phyloP scores from a whole-genome alignment of 53 echinoderm and acorn worm genomes.

The Holothuria leucospilota region DNA sequence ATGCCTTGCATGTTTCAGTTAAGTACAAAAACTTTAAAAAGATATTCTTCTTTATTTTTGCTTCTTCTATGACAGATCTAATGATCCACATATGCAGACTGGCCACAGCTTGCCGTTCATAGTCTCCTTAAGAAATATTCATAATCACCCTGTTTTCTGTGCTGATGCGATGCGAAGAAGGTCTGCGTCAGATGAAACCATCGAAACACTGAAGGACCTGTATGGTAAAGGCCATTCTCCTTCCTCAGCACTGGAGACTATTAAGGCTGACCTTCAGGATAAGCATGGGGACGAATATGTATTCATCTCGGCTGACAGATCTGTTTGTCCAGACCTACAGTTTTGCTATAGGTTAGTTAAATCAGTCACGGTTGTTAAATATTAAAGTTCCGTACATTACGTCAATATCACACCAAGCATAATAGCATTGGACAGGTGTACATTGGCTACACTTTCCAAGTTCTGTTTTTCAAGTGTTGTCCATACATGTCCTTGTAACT shows the following conservation, averaged over 20 bases:
- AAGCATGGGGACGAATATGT: conserved; percentile 53
- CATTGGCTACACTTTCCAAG: too few relatives aligned
- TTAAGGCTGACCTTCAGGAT: conserved; percentile 45
- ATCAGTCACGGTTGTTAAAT: background rate
- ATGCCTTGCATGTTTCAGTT: too few relatives aligned
- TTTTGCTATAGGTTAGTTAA: conserved; percentile 54
- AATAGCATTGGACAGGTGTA: too few relatives aligned
- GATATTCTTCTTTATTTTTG: too few relatives aligned
- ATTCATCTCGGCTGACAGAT: conserved; percentile 26
- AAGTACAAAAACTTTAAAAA: too few relatives aligned
- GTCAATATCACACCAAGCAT: too few relatives aligned
- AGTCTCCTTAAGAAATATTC: conserved; percentile 13
- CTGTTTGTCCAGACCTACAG: conserved; percentile 30
- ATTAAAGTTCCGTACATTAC: too few relatives aligned
- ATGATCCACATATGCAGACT: conserved; percentile 15
- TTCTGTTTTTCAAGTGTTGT: too few relatives aligned
- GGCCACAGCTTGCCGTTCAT: conserved; percentile 13
- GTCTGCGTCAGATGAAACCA: conserved; percentile 16
- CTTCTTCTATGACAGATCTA: conserved; percentile 26
- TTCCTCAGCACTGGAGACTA: conserved; percentile 24
- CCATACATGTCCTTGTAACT: too few relatives aligned
- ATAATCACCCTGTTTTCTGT: conserved; percentile 53
- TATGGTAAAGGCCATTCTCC: conserved; percentile 51
- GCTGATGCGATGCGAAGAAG: conserved; percentile 41
- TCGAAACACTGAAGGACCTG: conserved; percentile 13